phyloP scores from a whole-genome alignment of 2,888 invertebrate genomes.

The Antitype chi region DNA sequence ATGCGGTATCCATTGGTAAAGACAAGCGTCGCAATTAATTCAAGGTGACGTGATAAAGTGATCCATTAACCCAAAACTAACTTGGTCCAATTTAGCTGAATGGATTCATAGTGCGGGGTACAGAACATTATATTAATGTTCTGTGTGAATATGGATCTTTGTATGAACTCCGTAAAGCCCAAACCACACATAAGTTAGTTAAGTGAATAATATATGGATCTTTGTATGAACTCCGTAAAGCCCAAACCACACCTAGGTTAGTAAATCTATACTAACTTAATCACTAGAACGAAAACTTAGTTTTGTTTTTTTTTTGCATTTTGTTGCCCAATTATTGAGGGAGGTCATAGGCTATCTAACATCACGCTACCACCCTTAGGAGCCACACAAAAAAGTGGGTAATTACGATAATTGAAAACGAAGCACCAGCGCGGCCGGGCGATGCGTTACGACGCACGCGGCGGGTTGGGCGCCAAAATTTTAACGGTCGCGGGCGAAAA shows the following conservation, averaged over 20 bases:
- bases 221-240: not conserved
- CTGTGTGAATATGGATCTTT: slow-evolving; percentile 15
- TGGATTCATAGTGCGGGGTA: slow-evolving; percentile 27
- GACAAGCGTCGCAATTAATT: slow-evolving; percentile 43
- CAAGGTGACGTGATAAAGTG: slow-evolving; percentile 58
- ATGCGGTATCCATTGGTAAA: slow-evolving; percentile 30
- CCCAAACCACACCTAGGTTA: not conserved
- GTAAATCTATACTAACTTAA: not conserved
- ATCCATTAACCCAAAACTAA: slow-evolving; percentile 52
- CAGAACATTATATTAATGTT: not conserved
- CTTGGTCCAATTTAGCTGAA: slow-evolving; percentile 41
- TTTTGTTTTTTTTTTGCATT: too few species aligned
- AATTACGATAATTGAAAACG: too few species aligned
- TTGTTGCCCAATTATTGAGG: too few species aligned
- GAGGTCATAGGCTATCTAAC: too few species aligned
- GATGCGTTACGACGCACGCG: too few species aligned
- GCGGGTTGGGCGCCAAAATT: not conserved
- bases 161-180: not conserved
- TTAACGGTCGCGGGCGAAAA: not conserved
- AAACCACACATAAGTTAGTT: too few species aligned
- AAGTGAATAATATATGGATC: too few species aligned
- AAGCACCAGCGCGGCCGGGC: too few species aligned
- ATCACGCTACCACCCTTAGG: too few species aligned
- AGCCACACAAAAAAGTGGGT: too few species aligned
- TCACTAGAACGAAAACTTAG: too few species aligned